Conservation (phyloP, 2,888 invertebrate species). For the Oligia fasciuncula region DNA sequence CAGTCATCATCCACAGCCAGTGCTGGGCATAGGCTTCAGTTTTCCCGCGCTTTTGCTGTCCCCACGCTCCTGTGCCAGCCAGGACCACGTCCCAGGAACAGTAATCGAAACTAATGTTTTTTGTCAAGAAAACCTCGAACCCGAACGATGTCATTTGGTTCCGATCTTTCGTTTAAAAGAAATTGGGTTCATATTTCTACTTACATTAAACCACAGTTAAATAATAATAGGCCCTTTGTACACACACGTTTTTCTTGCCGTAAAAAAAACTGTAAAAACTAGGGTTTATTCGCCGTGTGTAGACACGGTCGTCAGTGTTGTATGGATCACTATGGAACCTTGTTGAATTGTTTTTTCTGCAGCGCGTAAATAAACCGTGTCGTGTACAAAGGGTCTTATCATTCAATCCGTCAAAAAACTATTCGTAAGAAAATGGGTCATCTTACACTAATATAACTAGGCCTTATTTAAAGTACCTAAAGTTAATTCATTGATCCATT, state of each 20-base stretch:
- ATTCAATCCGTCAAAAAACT: background rate
- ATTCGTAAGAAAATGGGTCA: background rate
- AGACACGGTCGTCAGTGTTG: no score
- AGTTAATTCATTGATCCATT: conserved; percentile 10
- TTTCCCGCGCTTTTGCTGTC: background rate
- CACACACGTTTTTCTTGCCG: no score
- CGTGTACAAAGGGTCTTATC: background rate
- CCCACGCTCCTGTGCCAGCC: background rate
- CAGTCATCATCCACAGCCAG: background rate
- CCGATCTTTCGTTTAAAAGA: background rate
- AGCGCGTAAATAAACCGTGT: no score
- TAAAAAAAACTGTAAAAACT: no score
- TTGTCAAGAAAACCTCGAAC: background rate
- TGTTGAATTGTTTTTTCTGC: no score
- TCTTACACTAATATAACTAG: background rate
- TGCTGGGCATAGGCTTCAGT: no score
- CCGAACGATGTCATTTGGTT: background rate
- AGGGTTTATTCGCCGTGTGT: no score
- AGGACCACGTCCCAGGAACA: background rate
- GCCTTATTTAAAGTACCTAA: conserved; percentile 2
- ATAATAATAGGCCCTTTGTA: no score
- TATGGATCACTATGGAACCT: no score
- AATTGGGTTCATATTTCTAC: background rate
- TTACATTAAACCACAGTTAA: background rate
- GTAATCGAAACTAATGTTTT: background rate